A percentile compares a stretch with the other conserved stretches of the same genome.
phyloP scores from a whole-genome alignment of 1,140 invertebrate genomes.

The Panagrolaimus sp. region DNA sequence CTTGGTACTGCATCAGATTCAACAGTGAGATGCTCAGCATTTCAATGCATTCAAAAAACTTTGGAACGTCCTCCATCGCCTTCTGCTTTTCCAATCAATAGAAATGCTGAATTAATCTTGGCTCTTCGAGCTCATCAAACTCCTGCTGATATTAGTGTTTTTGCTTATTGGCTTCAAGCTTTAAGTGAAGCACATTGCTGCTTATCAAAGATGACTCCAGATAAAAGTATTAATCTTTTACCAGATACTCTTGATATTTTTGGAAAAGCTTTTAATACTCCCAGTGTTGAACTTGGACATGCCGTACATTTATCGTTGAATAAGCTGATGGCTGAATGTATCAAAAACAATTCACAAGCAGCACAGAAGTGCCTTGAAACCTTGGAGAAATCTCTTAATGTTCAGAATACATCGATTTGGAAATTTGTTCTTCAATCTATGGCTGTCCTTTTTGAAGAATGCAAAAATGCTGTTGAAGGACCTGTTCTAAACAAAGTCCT shows the following conservation, averaged over 20 bases:
- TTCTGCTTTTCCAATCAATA: constrained; percentile 27
- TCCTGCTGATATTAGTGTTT: constrained; percentile 37
- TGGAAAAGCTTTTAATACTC: constrained; percentile 34
- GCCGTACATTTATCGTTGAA: constrained; percentile 19
- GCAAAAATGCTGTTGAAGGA: constrained; percentile 27
- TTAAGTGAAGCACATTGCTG: constrained; percentile 43
- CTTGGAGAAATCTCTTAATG: constrained; percentile 28
- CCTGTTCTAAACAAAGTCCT: constrained; percentile 31
- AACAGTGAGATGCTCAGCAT: constrained; percentile 35
- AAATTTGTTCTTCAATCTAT: constrained; percentile 41
- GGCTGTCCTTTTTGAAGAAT: constrained; percentile 34
- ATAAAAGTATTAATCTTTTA: constrained; percentile 26
- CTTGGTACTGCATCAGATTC: constrained; percentile 16
- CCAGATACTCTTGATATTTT: constrained; percentile 31
- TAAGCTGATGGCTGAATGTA: constrained; percentile 32
- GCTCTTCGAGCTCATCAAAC: constrained; percentile 13
- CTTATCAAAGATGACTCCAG: constrained; percentile 29
- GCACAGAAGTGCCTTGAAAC: constrained; percentile 15
- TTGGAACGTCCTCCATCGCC: constrained; percentile 42
- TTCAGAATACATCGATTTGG: constrained; percentile 38
- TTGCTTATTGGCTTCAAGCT: constrained; percentile 49
- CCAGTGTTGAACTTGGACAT: constrained; percentile 27
- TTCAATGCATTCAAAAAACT: constrained; percentile 41
- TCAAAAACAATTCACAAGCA: constrained; percentile 28
- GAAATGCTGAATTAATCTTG: constrained; percentile 32